phyloP scores from a whole-genome alignment of 2,113 vertebrate genomes.

The Tyrannus savana region DNA sequence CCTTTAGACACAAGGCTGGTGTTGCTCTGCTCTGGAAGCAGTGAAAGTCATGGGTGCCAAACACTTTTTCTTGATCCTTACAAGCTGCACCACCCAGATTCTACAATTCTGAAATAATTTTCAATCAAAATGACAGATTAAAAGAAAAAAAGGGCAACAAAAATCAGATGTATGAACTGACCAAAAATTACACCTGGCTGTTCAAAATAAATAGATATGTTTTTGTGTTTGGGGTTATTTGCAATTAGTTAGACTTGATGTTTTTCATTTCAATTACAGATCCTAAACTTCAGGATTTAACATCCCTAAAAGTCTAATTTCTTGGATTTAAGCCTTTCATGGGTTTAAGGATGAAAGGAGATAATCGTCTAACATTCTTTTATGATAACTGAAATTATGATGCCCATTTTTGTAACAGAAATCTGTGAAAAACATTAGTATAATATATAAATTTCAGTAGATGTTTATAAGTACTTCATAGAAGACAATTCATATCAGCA shows the following conservation, averaged over 20 bases:
- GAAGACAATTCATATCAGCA: neutral
- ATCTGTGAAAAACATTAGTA: neutral
- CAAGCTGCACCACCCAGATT: accelerated
- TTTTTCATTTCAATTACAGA: neutral
- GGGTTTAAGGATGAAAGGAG: neutral
- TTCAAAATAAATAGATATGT: neutral
- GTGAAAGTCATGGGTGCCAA: neutral
- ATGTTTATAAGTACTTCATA: neutral
- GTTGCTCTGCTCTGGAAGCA: neutral
- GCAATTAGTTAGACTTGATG: neutral
- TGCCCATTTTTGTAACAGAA: neutral
- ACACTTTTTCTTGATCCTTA: neutral
- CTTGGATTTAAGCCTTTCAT: neutral
- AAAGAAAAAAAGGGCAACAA: neutral
- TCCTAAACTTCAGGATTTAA: neutral
- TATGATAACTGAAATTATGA: accelerated
- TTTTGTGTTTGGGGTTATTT: neutral
- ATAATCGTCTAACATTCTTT: neutral
- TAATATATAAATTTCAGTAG: neutral
- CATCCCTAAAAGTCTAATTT: neutral
- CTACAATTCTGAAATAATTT: neutral
- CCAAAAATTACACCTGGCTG: neutral
- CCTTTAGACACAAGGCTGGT: neutral
- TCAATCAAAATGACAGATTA: neutral
- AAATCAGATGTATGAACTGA: neutral